A percentile compares a stretch with the other conserved stretches of the same genome.
phyloP scores from a whole-genome alignment of 2,888 invertebrate genomes.

The Agonopterix arenella region DNA sequence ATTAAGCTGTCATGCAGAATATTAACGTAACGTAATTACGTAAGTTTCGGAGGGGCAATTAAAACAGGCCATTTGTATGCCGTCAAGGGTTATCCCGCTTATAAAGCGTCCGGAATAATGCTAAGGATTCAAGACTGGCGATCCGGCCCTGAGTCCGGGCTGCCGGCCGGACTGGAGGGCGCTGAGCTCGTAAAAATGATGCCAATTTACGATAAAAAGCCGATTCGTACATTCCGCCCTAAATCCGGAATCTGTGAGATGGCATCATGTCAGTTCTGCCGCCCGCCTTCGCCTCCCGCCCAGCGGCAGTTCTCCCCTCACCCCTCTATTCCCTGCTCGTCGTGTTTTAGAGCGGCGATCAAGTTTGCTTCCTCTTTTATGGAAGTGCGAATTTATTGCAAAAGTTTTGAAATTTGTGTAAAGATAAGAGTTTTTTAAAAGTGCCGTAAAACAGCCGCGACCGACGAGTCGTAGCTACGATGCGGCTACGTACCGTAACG shows the following conservation, averaged over 20 bases:
- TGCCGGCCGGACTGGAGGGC: background rate
- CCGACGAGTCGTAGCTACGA: background rate
- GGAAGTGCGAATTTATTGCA: slow-evolving; percentile 36
- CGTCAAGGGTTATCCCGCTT: slow-evolving; percentile 10
- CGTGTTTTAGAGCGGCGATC: slow-evolving; percentile 7
- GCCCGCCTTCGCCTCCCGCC: too few relatives aligned
- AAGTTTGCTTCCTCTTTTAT: slow-evolving; percentile 15
- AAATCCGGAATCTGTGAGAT: slow-evolving; percentile 14
- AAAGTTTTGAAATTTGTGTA: slow-evolving; percentile 27
- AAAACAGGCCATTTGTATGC: slow-evolving; percentile 23
- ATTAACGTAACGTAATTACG: background rate
- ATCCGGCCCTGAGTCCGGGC: slow-evolving; percentile 6
- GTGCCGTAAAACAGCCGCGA: slow-evolving; percentile 21
- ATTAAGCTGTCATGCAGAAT: background rate
- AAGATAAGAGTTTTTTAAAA: slow-evolving; percentile 35
- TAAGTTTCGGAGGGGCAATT: slow-evolving; percentile 17
- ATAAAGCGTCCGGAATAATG: slow-evolving; percentile 14
- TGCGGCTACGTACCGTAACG: too few relatives aligned
- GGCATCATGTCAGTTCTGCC: slow-evolving; percentile 24
- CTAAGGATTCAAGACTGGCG: slow-evolving; percentile 24
- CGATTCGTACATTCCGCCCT: background rate
- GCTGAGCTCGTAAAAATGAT: slow-evolving; percentile 28
- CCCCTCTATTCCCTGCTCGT: slow-evolving; percentile 2
- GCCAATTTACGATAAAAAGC: slow-evolving; percentile 41
- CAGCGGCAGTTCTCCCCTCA: background rate